Evolutionary conservation across 1,140 invertebrate species (phyloP).

Genomic region (Tetramorium parvispinum): DNA sequence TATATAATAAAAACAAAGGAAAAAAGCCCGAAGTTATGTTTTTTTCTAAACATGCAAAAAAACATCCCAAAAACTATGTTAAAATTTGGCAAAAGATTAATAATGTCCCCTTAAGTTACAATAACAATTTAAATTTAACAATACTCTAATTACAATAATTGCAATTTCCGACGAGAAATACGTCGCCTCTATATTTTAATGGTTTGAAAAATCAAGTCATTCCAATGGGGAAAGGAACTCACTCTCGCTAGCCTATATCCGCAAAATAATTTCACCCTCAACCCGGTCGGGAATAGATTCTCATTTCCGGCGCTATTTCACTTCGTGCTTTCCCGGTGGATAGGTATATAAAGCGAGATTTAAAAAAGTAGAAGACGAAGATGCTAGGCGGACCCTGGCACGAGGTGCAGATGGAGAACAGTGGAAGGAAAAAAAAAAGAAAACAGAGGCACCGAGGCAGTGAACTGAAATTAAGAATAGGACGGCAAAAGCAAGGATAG

Average conservation of each 20-base stretch:
- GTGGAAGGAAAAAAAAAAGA: constrained; percentile 7
- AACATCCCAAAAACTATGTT: no score
- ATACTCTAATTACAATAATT: constrained; percentile 5
- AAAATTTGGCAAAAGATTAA: no score
- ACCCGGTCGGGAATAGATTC: constrained; percentile 56
- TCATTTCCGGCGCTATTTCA: constrained; percentile 67
- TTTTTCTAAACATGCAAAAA: no score
- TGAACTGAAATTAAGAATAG: constrained; percentile 67
- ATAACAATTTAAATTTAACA: constrained; percentile 6
- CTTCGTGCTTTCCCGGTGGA: constrained; percentile 51
- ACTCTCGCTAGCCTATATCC: constrained; percentile 54
- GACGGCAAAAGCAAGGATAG: constrained; percentile 61
- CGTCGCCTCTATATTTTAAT: constrained; percentile 19
- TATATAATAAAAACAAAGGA: no score
- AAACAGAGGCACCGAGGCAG: constrained; percentile 41
- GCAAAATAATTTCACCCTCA: constrained; percentile 61
- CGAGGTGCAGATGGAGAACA: not conserved
- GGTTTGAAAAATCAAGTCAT: constrained; percentile 36
- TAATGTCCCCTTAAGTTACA: no score
- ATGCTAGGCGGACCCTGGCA: constrained; percentile 30
- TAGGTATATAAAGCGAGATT: constrained; percentile 64
- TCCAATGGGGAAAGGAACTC: not conserved
- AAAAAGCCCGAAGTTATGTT: no score
- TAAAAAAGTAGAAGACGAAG: constrained; percentile 62
- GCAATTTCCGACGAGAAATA: constrained; percentile 28